Evolutionary conservation across 2,113 vertebrate species (phyloP), one percentile per base, ranked within the genome.

Genomic region (Hoplias malabaricus): DNA sequence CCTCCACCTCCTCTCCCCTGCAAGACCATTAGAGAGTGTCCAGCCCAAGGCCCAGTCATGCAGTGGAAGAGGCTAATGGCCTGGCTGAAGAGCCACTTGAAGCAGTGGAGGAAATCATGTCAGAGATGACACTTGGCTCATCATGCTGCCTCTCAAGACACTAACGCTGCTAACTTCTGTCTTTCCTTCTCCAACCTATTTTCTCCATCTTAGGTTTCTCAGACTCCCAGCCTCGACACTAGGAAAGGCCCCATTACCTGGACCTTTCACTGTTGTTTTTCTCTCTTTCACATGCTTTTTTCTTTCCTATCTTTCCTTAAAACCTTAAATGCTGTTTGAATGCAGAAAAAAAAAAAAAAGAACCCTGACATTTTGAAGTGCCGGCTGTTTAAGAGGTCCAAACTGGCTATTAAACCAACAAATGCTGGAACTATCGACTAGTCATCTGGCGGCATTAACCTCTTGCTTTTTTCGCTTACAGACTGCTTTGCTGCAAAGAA

Each of bases 1-100:
- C 59, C 67, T 78, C 78, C 43, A 36, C 77, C 77, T 79, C 83
- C 78, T 87, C 85, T 80, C 83, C 19, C 5, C n/a, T n/a, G n/a
- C n/a, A 33, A 42, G 66, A 72, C 78, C 73, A 84, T 88, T 87
- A 87, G 81, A 5, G 77, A 61, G 57, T 79, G 77, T 83, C 65
- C 46, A 68, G 53, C 23, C 56, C 23, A 34, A 38, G 25, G 21
- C 65, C 4, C 46, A 74, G 25, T 36, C 42, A 68, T 61, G 80
- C 75, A 77, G 74, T 80, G 77, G 83, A 69, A 56, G 73, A 73
- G 16, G 16, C 77, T 77, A 81, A 83, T 80, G 78, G 78, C 73
- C 54, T 48, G 67, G 59, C 61, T 78, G 62, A 73, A 88, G 78
- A 83, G 76, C 75, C 81, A 76, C 85, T 86, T 27, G 38, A 86